Conservation (phyloP, 2,888 invertebrate genomes). For the Noctua janthe region DNA sequence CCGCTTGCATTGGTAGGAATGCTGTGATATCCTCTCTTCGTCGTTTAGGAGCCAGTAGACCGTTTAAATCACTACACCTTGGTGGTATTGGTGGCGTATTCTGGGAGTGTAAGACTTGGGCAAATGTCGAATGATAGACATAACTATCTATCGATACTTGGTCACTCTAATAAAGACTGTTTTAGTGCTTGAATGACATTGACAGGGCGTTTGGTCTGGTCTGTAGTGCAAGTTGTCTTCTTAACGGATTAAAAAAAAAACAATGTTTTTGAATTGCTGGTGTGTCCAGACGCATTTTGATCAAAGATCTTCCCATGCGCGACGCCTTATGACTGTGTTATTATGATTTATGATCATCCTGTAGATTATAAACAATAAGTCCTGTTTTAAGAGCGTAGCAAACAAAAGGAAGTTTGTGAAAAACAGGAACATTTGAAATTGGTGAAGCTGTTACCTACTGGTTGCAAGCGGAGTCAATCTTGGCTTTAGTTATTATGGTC, state of each 20-base stretch:
- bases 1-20: constrained; percentile 81
- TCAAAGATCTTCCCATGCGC: neutral
- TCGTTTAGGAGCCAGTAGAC: constrained; percentile 77
- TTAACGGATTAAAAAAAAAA: too few species aligned
- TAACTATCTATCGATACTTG: neutral
- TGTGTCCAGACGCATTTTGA: neutral
- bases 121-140: constrained; percentile 28
- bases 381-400: neutral
- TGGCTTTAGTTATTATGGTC: neutral
- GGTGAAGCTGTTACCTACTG: neutral
- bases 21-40: constrained; percentile 77
- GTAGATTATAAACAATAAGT: neutral
- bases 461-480: neutral
- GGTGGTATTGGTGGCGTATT: constrained; percentile 60
- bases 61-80: constrained; percentile 83
- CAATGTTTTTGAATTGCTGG: neutral
- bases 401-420: neutral
- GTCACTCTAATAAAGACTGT: neutral
- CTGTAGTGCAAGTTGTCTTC: too few species aligned
- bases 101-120: neutral
- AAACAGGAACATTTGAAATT: too few species aligned
- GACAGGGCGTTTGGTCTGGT: neutral
- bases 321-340: neutral
- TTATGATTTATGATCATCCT: neutral
- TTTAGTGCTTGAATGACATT: neutral